Conservation (phyloP, 2,113 vertebrate species). For the Trinectes maculatus region DNA sequence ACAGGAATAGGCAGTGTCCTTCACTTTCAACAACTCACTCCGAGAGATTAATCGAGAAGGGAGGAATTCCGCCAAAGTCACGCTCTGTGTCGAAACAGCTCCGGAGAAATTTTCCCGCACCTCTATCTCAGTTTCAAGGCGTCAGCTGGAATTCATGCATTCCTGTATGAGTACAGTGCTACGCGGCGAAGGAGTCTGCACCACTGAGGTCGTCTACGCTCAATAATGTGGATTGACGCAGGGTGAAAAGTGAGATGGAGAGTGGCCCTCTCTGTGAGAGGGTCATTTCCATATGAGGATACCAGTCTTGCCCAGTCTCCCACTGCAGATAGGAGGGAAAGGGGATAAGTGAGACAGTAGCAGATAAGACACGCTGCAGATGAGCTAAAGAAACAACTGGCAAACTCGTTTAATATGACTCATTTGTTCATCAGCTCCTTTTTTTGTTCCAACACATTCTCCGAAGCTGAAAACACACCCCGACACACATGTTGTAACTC, state of each 20-base stretch:
- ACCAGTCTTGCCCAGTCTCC: conserved; percentile 2
- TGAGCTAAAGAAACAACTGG: neutral
- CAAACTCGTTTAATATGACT: conserved; percentile 19
- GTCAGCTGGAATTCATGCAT: conserved; percentile 35
- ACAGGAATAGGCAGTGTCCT: conserved; percentile 42
- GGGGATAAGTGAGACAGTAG: neutral
- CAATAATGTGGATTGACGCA: conserved; percentile 16
- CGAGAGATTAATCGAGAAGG: conserved; percentile 43
- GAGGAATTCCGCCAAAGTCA: conserved; percentile 64
- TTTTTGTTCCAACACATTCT: neutral
- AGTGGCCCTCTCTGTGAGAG: conserved; percentile 22
- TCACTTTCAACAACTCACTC: conserved; percentile 29
- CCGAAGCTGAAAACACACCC: conserved; percentile 1
- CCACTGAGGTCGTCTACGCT: neutral
- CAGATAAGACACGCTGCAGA: neutral
- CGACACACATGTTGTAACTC: conserved; percentile 3
- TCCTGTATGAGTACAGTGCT: neutral
- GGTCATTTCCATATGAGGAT: conserved; percentile 45
- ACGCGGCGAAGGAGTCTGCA: neutral
- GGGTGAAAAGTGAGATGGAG: conserved; percentile 26
- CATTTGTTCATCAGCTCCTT: neutral
- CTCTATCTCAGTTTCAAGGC: conserved; percentile 33
- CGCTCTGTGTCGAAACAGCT: conserved; percentile 57
- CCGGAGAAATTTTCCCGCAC: conserved; percentile 33
- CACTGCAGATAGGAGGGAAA: conserved; percentile 7